phyloP scores from a whole-genome alignment of 1,140 invertebrate genomes.

The Heliconius himera region DNA sequence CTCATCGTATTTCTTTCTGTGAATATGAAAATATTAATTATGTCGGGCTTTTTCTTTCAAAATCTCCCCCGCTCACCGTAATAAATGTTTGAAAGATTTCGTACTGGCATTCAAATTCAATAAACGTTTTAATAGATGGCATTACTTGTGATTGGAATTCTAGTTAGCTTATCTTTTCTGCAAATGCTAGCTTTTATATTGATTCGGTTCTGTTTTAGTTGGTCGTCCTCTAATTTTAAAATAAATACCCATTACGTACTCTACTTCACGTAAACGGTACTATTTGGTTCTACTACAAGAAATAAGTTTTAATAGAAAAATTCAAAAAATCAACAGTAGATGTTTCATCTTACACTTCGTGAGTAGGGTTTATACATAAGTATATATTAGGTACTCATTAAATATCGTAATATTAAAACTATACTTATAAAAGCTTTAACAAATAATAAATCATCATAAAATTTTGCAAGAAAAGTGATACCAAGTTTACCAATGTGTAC shows the following conservation, averaged over 20 bases:
- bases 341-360: too few species aligned
- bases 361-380: too few species aligned
- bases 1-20: constrained; percentile 31
- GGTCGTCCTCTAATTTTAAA: too few species aligned
- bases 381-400: too few species aligned
- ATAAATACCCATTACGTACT: too few species aligned
- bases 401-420: too few species aligned
- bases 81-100: neutral
- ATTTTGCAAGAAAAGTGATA: too few species aligned
- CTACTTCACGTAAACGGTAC: neutral
- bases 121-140: constrained; percentile 1
- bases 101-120: constrained; percentile 5
- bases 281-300: neutral
- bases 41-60: constrained; percentile 21
- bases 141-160: neutral
- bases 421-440: too few species aligned
- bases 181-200: neutral
- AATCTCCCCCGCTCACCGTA: neutral
- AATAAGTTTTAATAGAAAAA: too few species aligned
- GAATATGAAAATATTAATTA: constrained; percentile 36
- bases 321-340: too few species aligned
- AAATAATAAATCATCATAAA: too few species aligned
- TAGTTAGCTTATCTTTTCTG: neutral
- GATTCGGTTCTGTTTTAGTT: neutral
- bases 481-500: neutral